Percentiles rank a stretch among this genome's conserved stretches.
These are phyloP conservation scores for Atherinosoma microstoma DNA, from an alignment of 2,797 vertebrate genomes.

Conservation along the genomic window DNA sequence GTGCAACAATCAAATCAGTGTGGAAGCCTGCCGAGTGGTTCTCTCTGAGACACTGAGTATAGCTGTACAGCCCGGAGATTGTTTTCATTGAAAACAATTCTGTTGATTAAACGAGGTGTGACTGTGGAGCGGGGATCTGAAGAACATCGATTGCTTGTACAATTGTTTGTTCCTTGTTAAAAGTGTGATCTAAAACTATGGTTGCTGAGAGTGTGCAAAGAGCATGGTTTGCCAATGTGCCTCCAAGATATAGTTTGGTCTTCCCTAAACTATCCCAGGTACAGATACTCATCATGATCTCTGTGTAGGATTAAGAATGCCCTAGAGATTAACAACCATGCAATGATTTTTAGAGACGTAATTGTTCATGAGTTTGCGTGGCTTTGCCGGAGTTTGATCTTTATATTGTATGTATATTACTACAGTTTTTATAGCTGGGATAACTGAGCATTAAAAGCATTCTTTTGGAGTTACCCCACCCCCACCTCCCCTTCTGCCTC, in stretches of 20 bases:
- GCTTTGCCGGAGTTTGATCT: slow-evolving; percentile 53
- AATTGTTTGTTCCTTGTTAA: slow-evolving; percentile 83
- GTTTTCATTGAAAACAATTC: slow-evolving; percentile 84
- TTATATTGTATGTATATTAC: slow-evolving; percentile 55
- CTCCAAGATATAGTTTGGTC: slow-evolving; percentile 25
- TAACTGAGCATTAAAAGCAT: slow-evolving; percentile 65
- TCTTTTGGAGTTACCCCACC: slow-evolving; percentile 26
- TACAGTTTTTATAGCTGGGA: slow-evolving; percentile 49
- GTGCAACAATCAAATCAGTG: slow-evolving; percentile 82
- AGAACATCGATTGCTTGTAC: slow-evolving; percentile 80
- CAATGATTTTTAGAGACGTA: slow-evolving; percentile 12
- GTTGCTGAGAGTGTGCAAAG: slow-evolving; percentile 56
- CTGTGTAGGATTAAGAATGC: slow-evolving; percentile 26
- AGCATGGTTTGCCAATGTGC: slow-evolving; percentile 40
- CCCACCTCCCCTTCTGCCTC: slow-evolving; percentile 3
- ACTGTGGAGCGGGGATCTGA: slow-evolving; percentile 77
- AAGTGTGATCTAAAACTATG: slow-evolving; percentile 78
- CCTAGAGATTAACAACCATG: neutral
- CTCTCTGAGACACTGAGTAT: slow-evolving; percentile 77
- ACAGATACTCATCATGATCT: slow-evolving; percentile 23
- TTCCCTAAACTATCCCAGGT: slow-evolving; percentile 33
- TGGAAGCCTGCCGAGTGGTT: slow-evolving; percentile 71
- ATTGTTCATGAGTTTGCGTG: slow-evolving; percentile 11
- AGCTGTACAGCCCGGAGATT: slow-evolving; percentile 77
- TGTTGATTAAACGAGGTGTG: slow-evolving; percentile 84